Percentiles rank a stretch among this genome's conserved stretches.
Conservation (phyloP, 1,140 invertebrate species). For the Calycopis cecrops region DNA sequence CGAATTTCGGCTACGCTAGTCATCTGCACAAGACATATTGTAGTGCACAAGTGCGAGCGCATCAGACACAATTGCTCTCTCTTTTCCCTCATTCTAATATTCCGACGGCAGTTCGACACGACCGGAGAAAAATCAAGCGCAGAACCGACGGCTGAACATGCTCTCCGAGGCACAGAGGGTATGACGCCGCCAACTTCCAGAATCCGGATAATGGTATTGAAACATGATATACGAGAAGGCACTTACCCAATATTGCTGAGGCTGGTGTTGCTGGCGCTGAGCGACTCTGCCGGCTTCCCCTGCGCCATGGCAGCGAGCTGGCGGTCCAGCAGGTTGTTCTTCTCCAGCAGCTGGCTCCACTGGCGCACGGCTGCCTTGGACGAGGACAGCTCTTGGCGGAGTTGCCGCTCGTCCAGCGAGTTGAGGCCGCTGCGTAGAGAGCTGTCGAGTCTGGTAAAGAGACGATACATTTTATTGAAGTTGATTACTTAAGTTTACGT, state of each 20-base stretch:
- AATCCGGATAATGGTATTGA: too few relatives aligned
- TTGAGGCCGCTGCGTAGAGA: slow-evolving; percentile 69
- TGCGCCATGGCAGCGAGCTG: slow-evolving; percentile 66
- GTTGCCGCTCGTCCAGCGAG: slow-evolving; percentile 67
- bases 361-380: slow-evolving; percentile 58
- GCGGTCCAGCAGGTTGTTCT: slow-evolving; percentile 57
- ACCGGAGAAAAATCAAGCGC: too few relatives aligned
- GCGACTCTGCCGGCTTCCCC: slow-evolving; percentile 52
- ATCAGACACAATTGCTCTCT: too few relatives aligned
- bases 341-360: slow-evolving; percentile 65
- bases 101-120: too few relatives aligned
- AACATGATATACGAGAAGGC: not conserved
- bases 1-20: too few relatives aligned
- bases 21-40: too few relatives aligned
- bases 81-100: too few relatives aligned
- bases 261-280: slow-evolving; percentile 61
- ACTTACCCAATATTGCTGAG: slow-evolving; percentile 66
- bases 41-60: too few relatives aligned
- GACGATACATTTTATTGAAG: not conserved
- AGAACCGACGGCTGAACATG: too few relatives aligned
- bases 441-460: slow-evolving; percentile 55
- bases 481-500: too few relatives aligned
- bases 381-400: slow-evolving; percentile 62
- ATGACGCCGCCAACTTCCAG: too few relatives aligned
- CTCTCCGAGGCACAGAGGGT: too few relatives aligned